A percentile compares a stretch with the other conserved stretches of the same genome.
phyloP scores from a whole-genome alignment of 2,113 vertebrate genomes.

The Neotragus moschatus region DNA sequence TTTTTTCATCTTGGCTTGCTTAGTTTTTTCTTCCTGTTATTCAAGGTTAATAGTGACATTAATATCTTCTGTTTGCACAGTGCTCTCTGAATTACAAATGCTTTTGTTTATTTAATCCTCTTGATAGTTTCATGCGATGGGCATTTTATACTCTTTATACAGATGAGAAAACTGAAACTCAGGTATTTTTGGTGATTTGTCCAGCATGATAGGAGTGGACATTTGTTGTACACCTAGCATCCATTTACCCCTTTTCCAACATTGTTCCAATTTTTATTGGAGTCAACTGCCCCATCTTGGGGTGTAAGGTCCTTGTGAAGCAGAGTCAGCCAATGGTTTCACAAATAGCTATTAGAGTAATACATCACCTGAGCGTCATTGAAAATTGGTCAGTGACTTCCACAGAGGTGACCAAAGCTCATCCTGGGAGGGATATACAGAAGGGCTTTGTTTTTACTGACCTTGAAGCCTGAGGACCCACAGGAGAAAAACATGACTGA shows the following conservation, averaged over 20 bases:
- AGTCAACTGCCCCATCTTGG: neutral
- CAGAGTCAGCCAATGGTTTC: neutral
- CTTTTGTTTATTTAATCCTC: neutral
- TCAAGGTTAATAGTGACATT: neutral
- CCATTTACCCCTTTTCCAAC: neutral
- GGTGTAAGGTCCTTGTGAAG: neutral
- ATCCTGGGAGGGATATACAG: neutral
- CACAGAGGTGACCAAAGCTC: neutral
- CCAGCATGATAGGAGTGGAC: neutral
- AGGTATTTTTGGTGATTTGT: neutral
- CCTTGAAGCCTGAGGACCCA: neutral
- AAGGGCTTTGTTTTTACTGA: neutral
- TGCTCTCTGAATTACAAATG: neutral
- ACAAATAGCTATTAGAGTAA: neutral
- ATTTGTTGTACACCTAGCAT: neutral
- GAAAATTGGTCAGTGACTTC: neutral
- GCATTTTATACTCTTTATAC: neutral
- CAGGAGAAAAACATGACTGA: neutral
- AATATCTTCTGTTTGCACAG: neutral
- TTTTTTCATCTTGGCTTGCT: neutral
- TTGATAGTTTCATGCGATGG: neutral
- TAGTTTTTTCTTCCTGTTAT: neutral
- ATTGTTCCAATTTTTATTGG: neutral
- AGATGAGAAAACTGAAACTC: neutral
- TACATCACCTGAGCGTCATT: rapidly evolving